These are phyloP conservation scores for Abrostola tripartita DNA, from an alignment of 2,888 invertebrate genomes.

Conservation along the genomic window DNA sequence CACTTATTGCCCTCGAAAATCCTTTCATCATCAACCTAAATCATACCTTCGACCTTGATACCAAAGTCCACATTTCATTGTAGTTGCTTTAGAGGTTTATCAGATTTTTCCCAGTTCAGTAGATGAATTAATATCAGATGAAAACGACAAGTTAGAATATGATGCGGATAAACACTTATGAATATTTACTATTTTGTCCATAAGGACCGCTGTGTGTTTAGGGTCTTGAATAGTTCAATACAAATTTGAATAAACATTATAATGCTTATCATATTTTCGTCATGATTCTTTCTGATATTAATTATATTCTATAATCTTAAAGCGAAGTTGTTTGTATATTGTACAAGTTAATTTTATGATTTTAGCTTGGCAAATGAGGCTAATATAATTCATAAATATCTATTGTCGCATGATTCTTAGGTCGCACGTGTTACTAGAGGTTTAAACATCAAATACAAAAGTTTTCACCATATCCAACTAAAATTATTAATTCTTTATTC, in stretches of 20 bases:
- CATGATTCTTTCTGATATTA: too few relatives aligned
- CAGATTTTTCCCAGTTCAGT: conserved; percentile 64
- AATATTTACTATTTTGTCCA: conserved; percentile 57
- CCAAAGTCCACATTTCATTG: conserved; percentile 37
- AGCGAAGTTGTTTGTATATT: too few relatives aligned
- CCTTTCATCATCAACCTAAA: conserved; percentile 38
- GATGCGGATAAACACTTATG: conserved; percentile 61
- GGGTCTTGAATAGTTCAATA: conserved; percentile 18
- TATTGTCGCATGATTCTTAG: too few relatives aligned
- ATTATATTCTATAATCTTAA: too few relatives aligned
- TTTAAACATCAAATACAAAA: too few relatives aligned
- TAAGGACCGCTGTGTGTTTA: conserved; percentile 33
- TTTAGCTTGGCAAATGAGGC: too few relatives aligned
- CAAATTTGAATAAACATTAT: conserved; percentile 2
- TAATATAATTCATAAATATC: too few relatives aligned
- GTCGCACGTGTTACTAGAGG: too few relatives aligned
- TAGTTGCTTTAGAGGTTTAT: conserved; percentile 54
- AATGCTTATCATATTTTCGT: too few relatives aligned
- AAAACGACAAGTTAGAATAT: conserved; percentile 71
- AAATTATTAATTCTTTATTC: too few relatives aligned
- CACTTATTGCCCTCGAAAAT: conserved; percentile 71
- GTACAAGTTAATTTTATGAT: too few relatives aligned
- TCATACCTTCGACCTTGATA: conserved; percentile 15
- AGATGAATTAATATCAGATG: conserved; percentile 79
- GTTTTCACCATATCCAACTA: too few relatives aligned